These are phyloP conservation scores for Amiota communis DNA, from an alignment of 2,888 invertebrate species.

Conservation along the genomic window DNA sequence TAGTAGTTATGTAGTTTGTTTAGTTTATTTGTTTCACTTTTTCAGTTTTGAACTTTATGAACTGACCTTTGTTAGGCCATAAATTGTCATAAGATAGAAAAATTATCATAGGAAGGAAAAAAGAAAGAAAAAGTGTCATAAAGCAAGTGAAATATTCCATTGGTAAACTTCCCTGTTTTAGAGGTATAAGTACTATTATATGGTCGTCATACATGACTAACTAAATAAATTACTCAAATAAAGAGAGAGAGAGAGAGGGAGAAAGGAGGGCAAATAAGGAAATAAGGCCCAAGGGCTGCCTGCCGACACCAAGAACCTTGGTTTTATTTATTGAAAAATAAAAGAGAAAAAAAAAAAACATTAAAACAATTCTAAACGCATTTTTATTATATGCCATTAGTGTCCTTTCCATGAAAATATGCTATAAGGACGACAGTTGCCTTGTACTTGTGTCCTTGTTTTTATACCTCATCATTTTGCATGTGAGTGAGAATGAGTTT, in stretches of 20 bases:
- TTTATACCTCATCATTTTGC: slow-evolving; percentile 21
- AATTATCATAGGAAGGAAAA: too few species aligned
- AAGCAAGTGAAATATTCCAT: too few species aligned
- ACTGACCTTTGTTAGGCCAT: not conserved
- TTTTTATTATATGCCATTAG: slow-evolving; percentile 21
- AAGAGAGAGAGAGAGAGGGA: not conserved
- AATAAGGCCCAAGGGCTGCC: too few species aligned
- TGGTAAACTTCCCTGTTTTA: too few species aligned
- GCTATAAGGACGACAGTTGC: not conserved
- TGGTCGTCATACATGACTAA: slow-evolving; percentile 54
- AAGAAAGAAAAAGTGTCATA: too few species aligned
- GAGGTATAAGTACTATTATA: too few species aligned
- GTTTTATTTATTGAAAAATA: too few species aligned
- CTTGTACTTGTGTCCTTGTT: not conserved
- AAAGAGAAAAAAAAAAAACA: not conserved
- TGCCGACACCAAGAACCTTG: too few species aligned
- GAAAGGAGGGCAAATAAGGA: too few species aligned
- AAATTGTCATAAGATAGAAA: too few species aligned
- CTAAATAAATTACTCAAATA: slow-evolving; percentile 49
- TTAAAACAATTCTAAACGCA: not conserved
- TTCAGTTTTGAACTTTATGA: slow-evolving; percentile 17
- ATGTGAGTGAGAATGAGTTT: slow-evolving; percentile 4
- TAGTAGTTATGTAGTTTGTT: not conserved
- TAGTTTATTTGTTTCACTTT: not conserved
- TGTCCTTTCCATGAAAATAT: slow-evolving; percentile 20